Percentiles rank a stretch among this genome's conserved stretches.
phyloP scores from a whole-genome alignment of 2,797 vertebrate species.

The Manis crassicaudata region DNA sequence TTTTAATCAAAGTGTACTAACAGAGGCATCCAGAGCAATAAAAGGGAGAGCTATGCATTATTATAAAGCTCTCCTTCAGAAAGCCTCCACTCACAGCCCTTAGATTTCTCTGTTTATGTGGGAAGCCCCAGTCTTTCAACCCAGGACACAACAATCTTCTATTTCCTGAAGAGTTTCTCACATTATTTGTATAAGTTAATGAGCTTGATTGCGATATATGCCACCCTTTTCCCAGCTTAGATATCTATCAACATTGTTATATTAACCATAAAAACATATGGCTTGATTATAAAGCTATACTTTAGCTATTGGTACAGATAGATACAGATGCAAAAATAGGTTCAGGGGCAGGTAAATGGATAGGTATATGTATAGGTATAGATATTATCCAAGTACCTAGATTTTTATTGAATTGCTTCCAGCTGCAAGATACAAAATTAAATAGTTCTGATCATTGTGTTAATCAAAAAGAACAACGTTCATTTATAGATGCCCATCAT shows the following conservation, averaged over 20 bases:
- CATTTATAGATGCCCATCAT: neutral
- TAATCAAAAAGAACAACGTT: neutral
- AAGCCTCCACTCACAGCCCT: accelerated
- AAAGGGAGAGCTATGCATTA: neutral
- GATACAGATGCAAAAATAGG: neutral
- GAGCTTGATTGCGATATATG: neutral
- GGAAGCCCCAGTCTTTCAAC: neutral
- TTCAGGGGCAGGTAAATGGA: too few species aligned
- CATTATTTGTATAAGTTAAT: neutral
- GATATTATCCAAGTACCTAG: neutral
- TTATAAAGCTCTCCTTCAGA: neutral
- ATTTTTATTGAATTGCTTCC: neutral
- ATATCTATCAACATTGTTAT: neutral
- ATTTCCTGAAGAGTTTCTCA: neutral
- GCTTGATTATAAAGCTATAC: neutral
- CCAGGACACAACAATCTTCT: neutral
- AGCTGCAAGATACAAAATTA: neutral
- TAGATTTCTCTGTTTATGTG: neutral
- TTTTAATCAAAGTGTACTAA: neutral
- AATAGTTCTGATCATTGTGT: neutral
- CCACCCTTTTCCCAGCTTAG: neutral
- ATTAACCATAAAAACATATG: neutral
- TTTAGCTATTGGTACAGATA: neutral
- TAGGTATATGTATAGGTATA: neutral
- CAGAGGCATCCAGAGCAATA: neutral